Evolutionary conservation across 2,888 invertebrate genomes (phyloP), one percentile per base, ranked within the genome.

Genomic region (Bombylius major): DNA sequence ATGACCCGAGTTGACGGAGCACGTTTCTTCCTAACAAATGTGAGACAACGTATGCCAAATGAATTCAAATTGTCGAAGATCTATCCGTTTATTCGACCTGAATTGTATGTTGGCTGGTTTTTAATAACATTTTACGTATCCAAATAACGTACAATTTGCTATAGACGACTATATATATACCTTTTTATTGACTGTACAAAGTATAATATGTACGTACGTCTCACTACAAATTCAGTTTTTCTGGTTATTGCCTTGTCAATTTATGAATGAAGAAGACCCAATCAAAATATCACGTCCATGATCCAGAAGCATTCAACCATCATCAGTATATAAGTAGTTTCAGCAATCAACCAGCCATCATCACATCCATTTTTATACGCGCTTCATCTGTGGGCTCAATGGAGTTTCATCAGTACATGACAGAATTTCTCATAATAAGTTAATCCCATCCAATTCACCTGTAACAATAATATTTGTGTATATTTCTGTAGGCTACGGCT

Each of bases 31-130:
- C 53, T 55, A 56, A 55, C 57, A 57, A 59, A 59, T 59, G 59
- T 57, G 55, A 55, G 55, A 50, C 56, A 50, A 56, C 50, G 56
- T 56, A 59, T 59, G 59, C 57, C 59, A 53, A 59, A 54, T 57
- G 59, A 59, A 59, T 59, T 57, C 55, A 54, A 59, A 59, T 59
- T 55, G 55, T 33, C 39, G 42, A 50, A 42, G 45, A 51, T 55
- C 48, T 50, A 55, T 56, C 54, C 51, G 54, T 48, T 54, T 53
- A 54, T 54, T 50, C 56, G 53, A 58, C 54, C 56, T 58, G 51
- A 45, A 56, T 55, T 55, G 51, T 48, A 42, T 47, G 49, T 49
- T 42, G 14, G n/a, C 49, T 23, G 34, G 44, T 36, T 47, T 46
- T 47, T 53, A 53, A 53, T 47, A 46, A 36, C 53, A 53, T 36